A percentile compares a stretch with the other conserved stretches of the same genome.
phyloP scores from a whole-genome alignment of 2,797 vertebrate species.

The Hozukius guyotensis region DNA sequence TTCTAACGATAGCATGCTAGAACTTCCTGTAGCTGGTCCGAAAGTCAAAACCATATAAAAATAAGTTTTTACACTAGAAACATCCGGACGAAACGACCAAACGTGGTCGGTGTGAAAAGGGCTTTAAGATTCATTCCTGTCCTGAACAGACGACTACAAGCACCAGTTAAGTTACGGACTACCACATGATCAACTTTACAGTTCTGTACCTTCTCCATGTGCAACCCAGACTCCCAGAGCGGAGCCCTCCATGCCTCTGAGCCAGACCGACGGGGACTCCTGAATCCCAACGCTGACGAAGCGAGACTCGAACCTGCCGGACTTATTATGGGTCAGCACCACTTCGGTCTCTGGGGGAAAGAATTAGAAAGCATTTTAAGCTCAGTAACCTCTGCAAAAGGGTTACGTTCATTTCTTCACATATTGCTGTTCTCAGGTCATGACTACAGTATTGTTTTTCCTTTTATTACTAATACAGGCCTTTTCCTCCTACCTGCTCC shows the following conservation, averaged over 20 bases:
- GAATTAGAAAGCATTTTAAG: neutral
- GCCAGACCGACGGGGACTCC: conserved; percentile 87
- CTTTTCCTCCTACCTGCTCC: conserved; percentile 54
- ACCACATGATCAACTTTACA: neutral
- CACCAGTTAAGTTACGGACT: neutral
- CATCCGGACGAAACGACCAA: too few relatives aligned
- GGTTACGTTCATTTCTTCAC: neutral
- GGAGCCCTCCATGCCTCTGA: conserved; percentile 89
- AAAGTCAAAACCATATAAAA: too few relatives aligned
- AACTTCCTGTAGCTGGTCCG: too few relatives aligned
- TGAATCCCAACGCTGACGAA: conserved; percentile 88
- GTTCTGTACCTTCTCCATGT: conserved; percentile 89
- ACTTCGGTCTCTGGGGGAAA: conserved; percentile 76
- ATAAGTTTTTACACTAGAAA: too few relatives aligned
- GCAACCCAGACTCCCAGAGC: conserved; percentile 92
- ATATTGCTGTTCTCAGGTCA: neutral
- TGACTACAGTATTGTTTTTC: too few relatives aligned
- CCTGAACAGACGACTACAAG: neutral
- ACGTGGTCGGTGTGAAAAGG: too few relatives aligned
- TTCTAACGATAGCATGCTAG: too few relatives aligned
- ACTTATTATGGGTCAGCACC: conserved; percentile 87
- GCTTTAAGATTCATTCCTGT: too few relatives aligned
- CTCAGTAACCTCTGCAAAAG: neutral
- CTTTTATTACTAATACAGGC: neutral
- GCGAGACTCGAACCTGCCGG: conserved; percentile 91